These are phyloP conservation scores for Lasioglossum calceatum DNA, from an alignment of 2,888 invertebrate species.

Conservation along the genomic window DNA sequence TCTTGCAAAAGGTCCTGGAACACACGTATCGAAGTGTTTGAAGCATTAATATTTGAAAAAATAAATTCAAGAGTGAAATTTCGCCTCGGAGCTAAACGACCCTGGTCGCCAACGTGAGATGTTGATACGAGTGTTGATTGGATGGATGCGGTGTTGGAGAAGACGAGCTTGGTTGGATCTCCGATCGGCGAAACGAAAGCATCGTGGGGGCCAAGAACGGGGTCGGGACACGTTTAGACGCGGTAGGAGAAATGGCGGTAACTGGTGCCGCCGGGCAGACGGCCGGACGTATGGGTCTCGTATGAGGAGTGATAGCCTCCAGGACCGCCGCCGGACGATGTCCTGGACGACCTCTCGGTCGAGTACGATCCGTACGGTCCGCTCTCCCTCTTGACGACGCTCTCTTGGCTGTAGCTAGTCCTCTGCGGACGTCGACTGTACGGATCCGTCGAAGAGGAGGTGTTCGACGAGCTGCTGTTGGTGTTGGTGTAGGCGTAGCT, in stretches of 20 bases:
- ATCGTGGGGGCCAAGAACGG: slow-evolving; percentile 16
- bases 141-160: background rate
- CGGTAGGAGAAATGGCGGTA: slow-evolving; percentile 95
- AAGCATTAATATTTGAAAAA: too few species aligned
- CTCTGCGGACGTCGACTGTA: slow-evolving; percentile 86
- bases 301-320: slow-evolving; percentile 92
- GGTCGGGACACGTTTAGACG: slow-evolving; percentile 86
- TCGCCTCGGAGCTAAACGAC: too few species aligned
- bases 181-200: slow-evolving; percentile 50
- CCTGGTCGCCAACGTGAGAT: background rate
- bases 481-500: slow-evolving; percentile 92
- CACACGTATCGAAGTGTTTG: too few species aligned
- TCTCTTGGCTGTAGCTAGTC: slow-evolving; percentile 90
- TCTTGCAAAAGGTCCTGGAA: too few species aligned
- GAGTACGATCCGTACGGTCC: slow-evolving; percentile 91
- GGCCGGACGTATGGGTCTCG: slow-evolving; percentile 91
- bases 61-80: background rate
- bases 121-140: background rate
- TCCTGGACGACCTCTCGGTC: slow-evolving; percentile 88
- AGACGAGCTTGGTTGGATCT: slow-evolving; percentile 7
- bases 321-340: slow-evolving; percentile 90
- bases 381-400: slow-evolving; percentile 87
- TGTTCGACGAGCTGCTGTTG: slow-evolving; percentile 86
- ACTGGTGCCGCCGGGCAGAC: slow-evolving; percentile 92
- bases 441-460: slow-evolving; percentile 85